phyloP scores from a whole-genome alignment of 2,113 vertebrate genomes.

The Zingel zingel region DNA sequence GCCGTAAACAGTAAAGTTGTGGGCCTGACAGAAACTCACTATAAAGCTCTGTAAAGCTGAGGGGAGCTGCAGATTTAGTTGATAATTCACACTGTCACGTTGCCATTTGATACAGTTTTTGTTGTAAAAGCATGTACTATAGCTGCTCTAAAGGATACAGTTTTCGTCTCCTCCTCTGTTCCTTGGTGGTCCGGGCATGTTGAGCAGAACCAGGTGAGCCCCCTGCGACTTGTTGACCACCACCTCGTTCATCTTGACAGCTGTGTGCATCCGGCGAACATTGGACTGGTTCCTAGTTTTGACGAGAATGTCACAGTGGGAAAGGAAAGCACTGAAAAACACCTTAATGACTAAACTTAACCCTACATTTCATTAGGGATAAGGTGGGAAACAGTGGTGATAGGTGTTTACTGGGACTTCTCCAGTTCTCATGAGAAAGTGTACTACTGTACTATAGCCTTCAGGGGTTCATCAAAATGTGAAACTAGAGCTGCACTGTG shows the following conservation, averaged over 20 bases:
- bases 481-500: neutral
- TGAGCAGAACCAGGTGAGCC: conserved; percentile 94
- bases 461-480: neutral
- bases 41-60: neutral
- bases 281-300: conserved; percentile 93
- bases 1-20: neutral
- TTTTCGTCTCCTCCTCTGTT: conserved; percentile 95
- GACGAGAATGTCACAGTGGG: conserved; percentile 26
- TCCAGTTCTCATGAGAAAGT: neutral
- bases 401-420: neutral
- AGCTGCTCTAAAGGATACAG: conserved; percentile 91
- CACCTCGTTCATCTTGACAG: conserved; percentile 94
- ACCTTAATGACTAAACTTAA: neutral
- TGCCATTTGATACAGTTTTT: too few species aligned
- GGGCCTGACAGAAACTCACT: neutral
- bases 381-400: neutral
- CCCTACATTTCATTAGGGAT: neutral
- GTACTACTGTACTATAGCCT: neutral
- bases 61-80: too few species aligned
- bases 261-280: conserved; percentile 97
- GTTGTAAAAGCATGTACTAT: neutral
- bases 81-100: too few species aligned
- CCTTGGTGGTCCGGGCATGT: conserved; percentile 95
- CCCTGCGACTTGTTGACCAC: conserved; percentile 93
- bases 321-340: neutral